A percentile compares a stretch with the other conserved stretches of the same genome.
Evolutionary conservation across 1,140 invertebrate genomes (phyloP).

Genomic region (Bacillus rossius): DNA sequence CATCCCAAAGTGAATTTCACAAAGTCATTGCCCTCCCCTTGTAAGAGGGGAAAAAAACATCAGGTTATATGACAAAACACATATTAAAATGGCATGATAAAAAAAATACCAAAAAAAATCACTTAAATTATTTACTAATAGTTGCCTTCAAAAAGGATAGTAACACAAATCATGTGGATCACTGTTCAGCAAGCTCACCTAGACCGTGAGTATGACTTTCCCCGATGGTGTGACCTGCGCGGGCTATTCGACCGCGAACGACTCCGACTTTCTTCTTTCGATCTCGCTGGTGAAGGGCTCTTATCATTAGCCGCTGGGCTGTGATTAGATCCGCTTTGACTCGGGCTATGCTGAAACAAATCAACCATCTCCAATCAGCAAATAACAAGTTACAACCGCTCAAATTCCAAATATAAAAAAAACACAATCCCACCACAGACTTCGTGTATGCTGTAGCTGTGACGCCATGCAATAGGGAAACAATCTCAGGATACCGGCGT

Average conservation of each 20-base stretch:
- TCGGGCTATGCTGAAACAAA: slow-evolving; percentile 20
- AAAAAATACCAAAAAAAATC: no score
- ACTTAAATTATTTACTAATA: no score
- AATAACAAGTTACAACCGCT: background rate
- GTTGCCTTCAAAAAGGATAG: no score
- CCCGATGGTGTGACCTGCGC: slow-evolving; percentile 15
- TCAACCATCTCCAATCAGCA: background rate
- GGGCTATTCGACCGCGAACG: slow-evolving; percentile 17
- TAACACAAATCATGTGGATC: no score
- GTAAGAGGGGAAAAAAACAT: no score
- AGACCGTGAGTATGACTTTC: slow-evolving; percentile 19
- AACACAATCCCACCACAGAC: background rate
- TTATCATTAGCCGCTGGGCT: slow-evolving; percentile 23
- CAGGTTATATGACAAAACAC: no score
- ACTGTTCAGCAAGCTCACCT: no score
- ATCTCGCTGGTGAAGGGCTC: slow-evolving; percentile 15
- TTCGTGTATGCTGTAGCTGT: background rate
- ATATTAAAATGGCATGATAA: no score
- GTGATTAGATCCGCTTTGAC: slow-evolving; percentile 21
- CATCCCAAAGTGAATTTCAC: no score
- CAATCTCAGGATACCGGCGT: background rate
- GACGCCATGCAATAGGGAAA: background rate
- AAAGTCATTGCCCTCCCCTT: no score
- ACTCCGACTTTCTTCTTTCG: slow-evolving; percentile 19
- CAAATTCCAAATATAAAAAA: background rate